Evolutionary conservation across 1,140 invertebrate species (phyloP), one percentile per base, ranked within the genome.

Genomic region (Eriosoma lanigerum): DNA sequence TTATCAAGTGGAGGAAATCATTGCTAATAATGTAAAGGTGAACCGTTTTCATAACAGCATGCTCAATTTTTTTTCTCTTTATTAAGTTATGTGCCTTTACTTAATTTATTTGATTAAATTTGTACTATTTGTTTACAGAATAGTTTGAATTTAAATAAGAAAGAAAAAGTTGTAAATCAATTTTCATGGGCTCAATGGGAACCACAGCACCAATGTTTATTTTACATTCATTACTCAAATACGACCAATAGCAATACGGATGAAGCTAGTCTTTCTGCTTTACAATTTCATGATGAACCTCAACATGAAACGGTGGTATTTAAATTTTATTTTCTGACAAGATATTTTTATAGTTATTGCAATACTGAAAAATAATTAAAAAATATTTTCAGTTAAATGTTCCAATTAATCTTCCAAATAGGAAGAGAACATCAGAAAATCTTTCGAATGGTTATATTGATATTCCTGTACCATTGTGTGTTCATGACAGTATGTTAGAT

Each of bases 401-500:
- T 13, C 68, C 68, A 50, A 29, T 72, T 13, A 72, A 72, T 85
- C 84, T 94, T 60, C 93, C 93, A 15, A 89, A 91, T 1, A 86
- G 85, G 87, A 68, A 86, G 85, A 66, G n/a, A 64, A 84, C 86
- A 0, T 86, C 88, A 38, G 75, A 70, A 17, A 56, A 80, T 73
- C 83, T 82, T 46, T 91, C 89, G 84, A 89, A 89, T 80, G 89
- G 89, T 58, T 94, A 94, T 84, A 92, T 93, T 84, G 93, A 93
- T 85, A 92, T 92, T 83, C 90, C 91, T 3, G 90, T 93, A 82
- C 93, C 93, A 1, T 85, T 94, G 56, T 87, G 92, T 75, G 90
- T 94, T 29, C 92, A 94, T 84, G 92, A 94, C 85, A 93, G 92
- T 84, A 92, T 92, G 12, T 86, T 94, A 32, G 93, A 94, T 87